Evolutionary conservation across 1,140 invertebrate genomes (phyloP), one percentile per base, ranked within the genome.

Genomic region (Aleiodes sp.): DNA sequence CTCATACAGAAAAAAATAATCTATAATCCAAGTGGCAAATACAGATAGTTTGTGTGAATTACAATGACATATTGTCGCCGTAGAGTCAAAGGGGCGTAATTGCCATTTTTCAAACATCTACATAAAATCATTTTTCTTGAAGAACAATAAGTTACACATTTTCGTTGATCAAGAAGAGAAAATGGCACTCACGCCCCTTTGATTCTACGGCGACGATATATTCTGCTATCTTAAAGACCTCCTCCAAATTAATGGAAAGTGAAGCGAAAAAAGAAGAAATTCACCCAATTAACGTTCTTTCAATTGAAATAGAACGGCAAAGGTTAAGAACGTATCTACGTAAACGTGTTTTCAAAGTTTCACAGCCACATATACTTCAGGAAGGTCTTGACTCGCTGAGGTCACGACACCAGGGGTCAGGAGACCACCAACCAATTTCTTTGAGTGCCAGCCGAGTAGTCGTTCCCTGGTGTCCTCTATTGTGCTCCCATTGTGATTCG

Each of bases 371-470:
- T 28, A 24, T 56, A 24, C 10, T 56, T 1, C 12, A 12, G 1
- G 26, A 12, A 56, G 26, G 7, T 76, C 77, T 75, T 76, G 70
- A 78, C 77, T 75, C 70, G 63, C 73, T 65, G 66, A 77, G 74
- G 73, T 79, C 73, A 70, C 68, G 67, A 64, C 67, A 73, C 41
- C 65, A 63, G 39, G 74, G 77, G 80, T 81, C 81, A 78, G 73
- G 72, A 77, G 75, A 76, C 78, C 76, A 74, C 76, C 70, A 77
- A 78, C 80, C 81, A 83, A 83, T 83, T 83, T 82, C 78, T 82
- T 82, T 81, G 78, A 83, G 81, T 83, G 78, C 79, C 74, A 70
- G 26, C 46, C 59, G 70, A 76, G 75, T 75, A 75, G 71, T 74
- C 73, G 73, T 65, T 59, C 61, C 73, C 74, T 70, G 12, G 70